Base-by-base conservation (phyloP, 2,888 invertebrate species). In the Metallyticus violacea region DNA sequence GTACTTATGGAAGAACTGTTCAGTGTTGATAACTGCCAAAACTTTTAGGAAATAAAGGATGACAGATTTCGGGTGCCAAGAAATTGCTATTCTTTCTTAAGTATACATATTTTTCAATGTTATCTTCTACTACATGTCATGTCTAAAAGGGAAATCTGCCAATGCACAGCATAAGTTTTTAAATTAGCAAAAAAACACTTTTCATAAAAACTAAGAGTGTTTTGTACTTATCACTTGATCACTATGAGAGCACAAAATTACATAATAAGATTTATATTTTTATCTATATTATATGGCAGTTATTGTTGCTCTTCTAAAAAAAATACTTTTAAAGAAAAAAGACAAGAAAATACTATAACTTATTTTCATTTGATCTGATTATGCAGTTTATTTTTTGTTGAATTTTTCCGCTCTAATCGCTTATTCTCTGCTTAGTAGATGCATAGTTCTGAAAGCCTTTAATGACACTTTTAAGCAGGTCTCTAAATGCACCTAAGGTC, bases 221-320 rank as follows among this genome's bases (percentile, higher is more conserved):
- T 82, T 82, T 82, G 82, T 82, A 82, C 82, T 82, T 82, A 76
- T 76, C 26, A 82, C 26, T 27, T 82, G 82, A 81, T 15, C 81
- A 81, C 22, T 15, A 15, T 62, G 22, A 62, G 22, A 62, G 22
- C 40, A 40, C 40, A 62, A 62, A 62, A 62, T 15, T 62, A 22
- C 9, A 9, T 62, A 62, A 15, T 62, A 62, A 62, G 22, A n/a
- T n/a, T n/a, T 22, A 62, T 22, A 9, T 62, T 22, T 62, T 2
- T 62, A 3, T 9, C 15, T 62, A 62, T 2, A 9, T 62, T 1
- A 62, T 15, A 2, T 62, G 40, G 40, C 40, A 62, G 40, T 62
- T 62, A 22, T 62, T 62, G 15, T n/a, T n/a, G n/a, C n/a, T n/a
- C 40, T 62, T 62, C 22, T 7, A 40, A 62, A 62, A 62, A 62